phyloP scores from a whole-genome alignment of 2,113 vertebrate genomes.

The Petaurus breviceps region DNA sequence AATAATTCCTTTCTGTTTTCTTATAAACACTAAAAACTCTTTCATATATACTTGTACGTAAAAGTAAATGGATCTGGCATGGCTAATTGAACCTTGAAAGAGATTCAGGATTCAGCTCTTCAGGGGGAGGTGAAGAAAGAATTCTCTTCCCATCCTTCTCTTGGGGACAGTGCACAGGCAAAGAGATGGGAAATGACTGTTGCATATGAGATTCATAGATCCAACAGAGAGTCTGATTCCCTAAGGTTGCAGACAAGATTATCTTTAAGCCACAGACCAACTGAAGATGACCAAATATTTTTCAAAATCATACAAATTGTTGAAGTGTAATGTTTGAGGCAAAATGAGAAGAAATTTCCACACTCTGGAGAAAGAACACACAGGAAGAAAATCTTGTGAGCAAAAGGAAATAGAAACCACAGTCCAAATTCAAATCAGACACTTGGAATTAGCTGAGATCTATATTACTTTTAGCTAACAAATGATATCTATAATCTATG shows the following conservation, averaged over 20 bases:
- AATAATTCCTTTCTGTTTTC: neutral
- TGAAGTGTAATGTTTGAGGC: too few species aligned
- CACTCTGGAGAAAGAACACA: too few species aligned
- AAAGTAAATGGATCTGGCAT: neutral
- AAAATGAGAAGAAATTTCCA: too few species aligned
- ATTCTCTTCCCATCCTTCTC: neutral
- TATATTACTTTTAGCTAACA: too few species aligned
- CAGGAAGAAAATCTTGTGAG: too few species aligned
- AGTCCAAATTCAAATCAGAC: too few species aligned
- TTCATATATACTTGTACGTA: neutral
- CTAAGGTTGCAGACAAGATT: neutral
- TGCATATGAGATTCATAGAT: neutral
- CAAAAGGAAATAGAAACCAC: too few species aligned
- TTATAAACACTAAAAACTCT: neutral
- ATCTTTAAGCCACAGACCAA: too few species aligned
- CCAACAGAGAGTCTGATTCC: neutral
- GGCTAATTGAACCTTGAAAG: neutral
- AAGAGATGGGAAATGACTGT: neutral
- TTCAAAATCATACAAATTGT: too few species aligned
- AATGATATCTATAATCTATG: too few species aligned
- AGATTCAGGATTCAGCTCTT: neutral
- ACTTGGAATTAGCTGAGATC: too few species aligned
- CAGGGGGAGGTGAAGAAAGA: neutral
- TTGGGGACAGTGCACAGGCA: neutral
- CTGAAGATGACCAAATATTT: too few species aligned